Conservation (phyloP, 2,797 vertebrate genomes). For the Parauchenoglanis ngamensis region DNA sequence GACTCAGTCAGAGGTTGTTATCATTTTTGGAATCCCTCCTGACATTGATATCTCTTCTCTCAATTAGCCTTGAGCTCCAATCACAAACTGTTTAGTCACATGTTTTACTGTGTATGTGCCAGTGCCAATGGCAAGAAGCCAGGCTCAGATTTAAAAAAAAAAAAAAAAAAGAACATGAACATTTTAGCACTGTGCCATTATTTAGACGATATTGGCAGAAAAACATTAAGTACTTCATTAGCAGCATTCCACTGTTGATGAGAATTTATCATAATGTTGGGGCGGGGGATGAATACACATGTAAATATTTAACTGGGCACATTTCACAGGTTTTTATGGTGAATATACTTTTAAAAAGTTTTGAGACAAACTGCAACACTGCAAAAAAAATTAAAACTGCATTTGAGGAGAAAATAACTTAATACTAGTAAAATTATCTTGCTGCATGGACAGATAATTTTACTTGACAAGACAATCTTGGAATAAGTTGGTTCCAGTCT, state of each 20-base stretch:
- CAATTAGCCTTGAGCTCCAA: conserved; percentile 21
- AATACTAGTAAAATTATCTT: too few relatives aligned
- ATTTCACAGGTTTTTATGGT: not conserved
- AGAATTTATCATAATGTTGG: not conserved
- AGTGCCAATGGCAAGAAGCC: conserved; percentile 1
- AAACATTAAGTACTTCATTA: not conserved
- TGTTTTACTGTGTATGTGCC: conserved; percentile 8
- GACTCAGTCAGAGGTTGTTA: conserved; percentile 17
- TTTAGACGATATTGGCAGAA: not conserved
- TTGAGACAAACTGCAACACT: not conserved
- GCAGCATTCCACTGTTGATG: not conserved
- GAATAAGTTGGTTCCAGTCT: too few relatives aligned
- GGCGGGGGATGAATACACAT: not conserved
- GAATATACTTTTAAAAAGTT: not conserved
- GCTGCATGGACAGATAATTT: too few relatives aligned
- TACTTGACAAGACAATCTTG: too few relatives aligned
- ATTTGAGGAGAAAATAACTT: too few relatives aligned
- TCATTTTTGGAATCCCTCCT: conserved; percentile 4
- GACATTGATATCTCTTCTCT: conserved; percentile 20
- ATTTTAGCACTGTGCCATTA: not conserved
- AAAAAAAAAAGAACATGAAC: not conserved
- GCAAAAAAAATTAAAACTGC: too few relatives aligned
- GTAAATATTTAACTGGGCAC: not conserved
- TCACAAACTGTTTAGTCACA: conserved; percentile 32
- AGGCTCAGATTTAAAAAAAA: not conserved